A percentile compares a stretch with the other conserved stretches of the same genome.
Conservation (phyloP, 2,797 vertebrate species). For the Lycodopsis pacificus region DNA sequence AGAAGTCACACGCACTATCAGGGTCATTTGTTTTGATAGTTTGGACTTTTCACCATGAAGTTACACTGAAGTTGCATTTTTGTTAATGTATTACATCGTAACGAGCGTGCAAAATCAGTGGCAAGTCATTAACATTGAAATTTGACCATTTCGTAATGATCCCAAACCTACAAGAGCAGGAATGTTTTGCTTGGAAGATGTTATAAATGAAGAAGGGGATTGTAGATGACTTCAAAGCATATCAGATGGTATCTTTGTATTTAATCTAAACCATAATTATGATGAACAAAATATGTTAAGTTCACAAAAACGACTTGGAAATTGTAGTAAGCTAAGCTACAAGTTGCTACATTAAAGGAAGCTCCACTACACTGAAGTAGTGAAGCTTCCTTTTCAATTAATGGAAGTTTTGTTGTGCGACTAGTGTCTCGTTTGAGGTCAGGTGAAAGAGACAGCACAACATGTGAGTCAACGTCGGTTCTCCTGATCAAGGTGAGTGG, state of each 20-base stretch:
- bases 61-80: constrained; percentile 37
- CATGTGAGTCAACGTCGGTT: constrained; percentile 54
- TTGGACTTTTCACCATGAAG: constrained; percentile 59
- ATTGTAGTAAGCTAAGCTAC: neutral
- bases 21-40: constrained; percentile 76
- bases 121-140: constrained; percentile 12
- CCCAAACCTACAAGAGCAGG: constrained; percentile 7
- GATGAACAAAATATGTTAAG: neutral
- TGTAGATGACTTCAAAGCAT: neutral
- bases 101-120: constrained; percentile 5
- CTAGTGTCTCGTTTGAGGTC: constrained; percentile 53
- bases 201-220: neutral
- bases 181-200: neutral
- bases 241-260: neutral
- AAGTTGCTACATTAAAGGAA: too few relatives aligned
- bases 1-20: constrained; percentile 67
- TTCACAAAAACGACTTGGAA: neutral
- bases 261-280: neutral
- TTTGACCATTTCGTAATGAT: constrained; percentile 16
- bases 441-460: constrained; percentile 48
- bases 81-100: constrained; percentile 28
- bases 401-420: neutral
- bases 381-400: neutral
- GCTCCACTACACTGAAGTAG: too few relatives aligned
- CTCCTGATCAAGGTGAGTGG: constrained; percentile 71